These are phyloP conservation scores for Cyprinus carpio DNA, from an alignment of 2,113 vertebrate species.

Conservation along the genomic window DNA sequence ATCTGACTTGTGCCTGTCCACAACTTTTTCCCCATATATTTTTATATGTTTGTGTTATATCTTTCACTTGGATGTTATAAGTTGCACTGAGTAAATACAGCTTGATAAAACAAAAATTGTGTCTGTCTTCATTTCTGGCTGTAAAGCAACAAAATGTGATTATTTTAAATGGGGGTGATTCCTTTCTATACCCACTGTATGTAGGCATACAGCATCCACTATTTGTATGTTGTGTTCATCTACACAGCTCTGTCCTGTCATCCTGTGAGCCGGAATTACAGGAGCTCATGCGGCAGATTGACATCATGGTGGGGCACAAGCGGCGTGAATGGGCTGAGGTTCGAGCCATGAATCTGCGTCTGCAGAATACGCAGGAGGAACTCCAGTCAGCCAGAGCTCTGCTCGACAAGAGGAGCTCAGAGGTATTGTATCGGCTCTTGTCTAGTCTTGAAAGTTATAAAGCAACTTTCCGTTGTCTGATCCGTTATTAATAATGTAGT, in stretches of 20 bases:
- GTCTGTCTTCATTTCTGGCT: too few relatives aligned
- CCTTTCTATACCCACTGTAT: too few relatives aligned
- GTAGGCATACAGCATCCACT: neutral
- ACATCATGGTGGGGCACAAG: constrained; percentile 94
- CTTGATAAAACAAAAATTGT: too few relatives aligned
- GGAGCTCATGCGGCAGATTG: constrained; percentile 96
- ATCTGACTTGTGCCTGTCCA: too few relatives aligned
- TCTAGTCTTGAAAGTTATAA: neutral
- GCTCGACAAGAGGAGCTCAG: constrained; percentile 79
- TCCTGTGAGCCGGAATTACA: constrained; percentile 92
- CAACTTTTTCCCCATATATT: too few relatives aligned
- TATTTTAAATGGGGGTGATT: too few relatives aligned
- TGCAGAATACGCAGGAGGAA: constrained; percentile 81
- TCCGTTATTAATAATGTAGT: too few relatives aligned
- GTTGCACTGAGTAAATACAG: too few relatives aligned
- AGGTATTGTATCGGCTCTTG: constrained; percentile 75
- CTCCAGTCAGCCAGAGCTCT: constrained; percentile 74
- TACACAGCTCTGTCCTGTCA: constrained; percentile 71
- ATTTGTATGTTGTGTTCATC: neutral
- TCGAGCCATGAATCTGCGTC: constrained; percentile 74
- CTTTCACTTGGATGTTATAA: too few relatives aligned
- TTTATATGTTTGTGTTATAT: too few relatives aligned
- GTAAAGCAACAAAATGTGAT: too few relatives aligned
- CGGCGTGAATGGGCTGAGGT: constrained; percentile 84
- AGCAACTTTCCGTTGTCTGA: neutral